Percentiles rank a stretch among this genome's conserved stretches.
These are phyloP conservation scores for Epirrhoe alternata DNA, from an alignment of 2,888 invertebrate species.

Conservation along the genomic window DNA sequence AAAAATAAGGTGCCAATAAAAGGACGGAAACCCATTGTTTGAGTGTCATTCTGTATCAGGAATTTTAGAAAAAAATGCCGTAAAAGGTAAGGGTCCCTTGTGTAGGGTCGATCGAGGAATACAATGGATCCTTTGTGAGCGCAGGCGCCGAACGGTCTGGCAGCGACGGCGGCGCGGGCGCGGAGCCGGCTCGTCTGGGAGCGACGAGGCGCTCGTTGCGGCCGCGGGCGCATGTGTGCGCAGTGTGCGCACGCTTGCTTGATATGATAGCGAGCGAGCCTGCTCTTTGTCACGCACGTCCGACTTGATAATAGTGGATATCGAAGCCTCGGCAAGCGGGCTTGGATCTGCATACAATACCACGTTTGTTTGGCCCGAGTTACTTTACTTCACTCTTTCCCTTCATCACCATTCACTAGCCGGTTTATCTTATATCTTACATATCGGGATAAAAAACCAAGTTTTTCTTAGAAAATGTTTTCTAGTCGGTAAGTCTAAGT, in stretches of 20 bases:
- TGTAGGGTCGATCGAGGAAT: conserved; percentile 70
- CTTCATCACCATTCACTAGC: conserved; percentile 3
- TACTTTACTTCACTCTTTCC: conserved; percentile 3
- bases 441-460: too few species aligned
- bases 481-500: too few species aligned
- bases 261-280: conserved; percentile 26
- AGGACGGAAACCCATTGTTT: conserved; percentile 84
- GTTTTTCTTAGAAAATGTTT: too few species aligned
- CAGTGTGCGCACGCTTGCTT: background rate
- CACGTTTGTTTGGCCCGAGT: conserved; percentile 39
- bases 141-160: conserved; percentile 83
- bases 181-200: conserved; percentile 67
- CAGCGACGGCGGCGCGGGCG: conserved; percentile 50
- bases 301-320: conserved; percentile 40
- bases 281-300: conserved; percentile 47
- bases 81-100: conserved; percentile 71
- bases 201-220: conserved; percentile 34
- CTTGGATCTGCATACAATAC: conserved; percentile 62
- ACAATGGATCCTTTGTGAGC: conserved; percentile 82
- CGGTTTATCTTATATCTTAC: conserved; percentile 1
- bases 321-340: conserved; percentile 46
- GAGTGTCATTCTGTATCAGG: conserved; percentile 81
- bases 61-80: conserved; percentile 73
- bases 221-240: conserved; percentile 21
- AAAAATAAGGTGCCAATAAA: conserved; percentile 85